Conservation (phyloP, 2,797 vertebrate genomes). For the Falco berigora region DNA sequence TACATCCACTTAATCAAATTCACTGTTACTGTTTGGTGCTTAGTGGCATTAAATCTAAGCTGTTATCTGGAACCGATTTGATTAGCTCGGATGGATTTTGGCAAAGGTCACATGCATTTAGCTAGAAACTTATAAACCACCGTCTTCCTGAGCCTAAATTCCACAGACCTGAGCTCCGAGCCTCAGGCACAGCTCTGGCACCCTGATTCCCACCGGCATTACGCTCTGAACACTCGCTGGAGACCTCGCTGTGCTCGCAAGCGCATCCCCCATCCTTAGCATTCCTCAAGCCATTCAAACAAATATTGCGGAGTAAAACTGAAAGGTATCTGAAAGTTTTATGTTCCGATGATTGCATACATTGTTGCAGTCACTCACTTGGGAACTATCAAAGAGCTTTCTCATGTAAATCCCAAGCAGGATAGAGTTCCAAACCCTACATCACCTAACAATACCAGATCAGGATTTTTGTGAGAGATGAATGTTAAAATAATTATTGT, state of each 20-base stretch:
- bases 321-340: not conserved
- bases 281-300: not conserved
- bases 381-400: not conserved
- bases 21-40: not conserved
- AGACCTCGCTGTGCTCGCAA: not conserved
- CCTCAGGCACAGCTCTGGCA: not conserved
- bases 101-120: not conserved
- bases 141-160: not conserved
- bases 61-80: slow-evolving; percentile 9
- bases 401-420: not conserved
- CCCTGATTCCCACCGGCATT: not conserved
- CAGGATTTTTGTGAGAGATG: not conserved
- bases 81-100: not conserved
- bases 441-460: not conserved
- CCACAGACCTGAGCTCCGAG: accelerated
- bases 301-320: not conserved
- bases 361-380: not conserved
- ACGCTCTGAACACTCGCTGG: accelerated
- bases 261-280: not conserved
- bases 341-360: not conserved
- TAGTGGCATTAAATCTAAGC: slow-evolving; percentile 27
- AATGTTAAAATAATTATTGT: not conserved
- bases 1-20: not conserved
- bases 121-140: not conserved
- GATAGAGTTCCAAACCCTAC: not conserved